Evolutionary conservation across 2,888 invertebrate genomes (phyloP), one percentile per base, ranked within the genome.

Genomic region (Rhaphigaster nebulosa): DNA sequence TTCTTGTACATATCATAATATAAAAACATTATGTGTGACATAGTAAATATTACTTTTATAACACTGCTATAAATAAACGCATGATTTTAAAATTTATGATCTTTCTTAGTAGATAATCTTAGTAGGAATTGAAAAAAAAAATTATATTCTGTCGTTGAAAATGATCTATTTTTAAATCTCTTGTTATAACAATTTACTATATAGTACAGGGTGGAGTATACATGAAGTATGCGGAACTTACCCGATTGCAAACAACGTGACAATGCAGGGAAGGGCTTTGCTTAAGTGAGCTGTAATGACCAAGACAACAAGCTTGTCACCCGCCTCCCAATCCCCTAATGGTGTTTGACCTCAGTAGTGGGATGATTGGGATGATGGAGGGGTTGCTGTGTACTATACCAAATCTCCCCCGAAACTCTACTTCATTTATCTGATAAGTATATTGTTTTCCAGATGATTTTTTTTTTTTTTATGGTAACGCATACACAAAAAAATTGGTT

Each of bases 261-360:
- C 70, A 70, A 34, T 70, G 70, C 34, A 70, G 20, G 29, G 70
- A 29, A 65, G 34, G 34, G 70, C 34, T 70, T 70, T 70, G 70
- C 34, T 6, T 70, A 70, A 70, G 70, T 70, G 70, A 34, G 70
- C 34, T 34, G 18, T 70, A 70, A 70, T 70, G 70, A 70, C 70
- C 70, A 70, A 70, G 34, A 70, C 70, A 65, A 65, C 65, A 70
- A 70, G 70, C 18, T 34, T 70, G 70, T 34, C 70, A 34, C 70
- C 70, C 34, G 15, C 20, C 70, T 70, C 70, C 34, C 70, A 70
- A 70, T 70, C 34, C 70, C 70, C 70, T 70, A 70, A 70, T 70
- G 70, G 70, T 70, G 70, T 70, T 70, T 70, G 70, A 70, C 70
- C 70, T 70, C 70, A 70, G 70, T 34, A 70, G 20, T 34, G 20